A percentile compares a stretch with the other conserved stretches of the same genome.
Conservation (phyloP, 2,888 invertebrate genomes). For the Cylindroiulus punctatus region DNA sequence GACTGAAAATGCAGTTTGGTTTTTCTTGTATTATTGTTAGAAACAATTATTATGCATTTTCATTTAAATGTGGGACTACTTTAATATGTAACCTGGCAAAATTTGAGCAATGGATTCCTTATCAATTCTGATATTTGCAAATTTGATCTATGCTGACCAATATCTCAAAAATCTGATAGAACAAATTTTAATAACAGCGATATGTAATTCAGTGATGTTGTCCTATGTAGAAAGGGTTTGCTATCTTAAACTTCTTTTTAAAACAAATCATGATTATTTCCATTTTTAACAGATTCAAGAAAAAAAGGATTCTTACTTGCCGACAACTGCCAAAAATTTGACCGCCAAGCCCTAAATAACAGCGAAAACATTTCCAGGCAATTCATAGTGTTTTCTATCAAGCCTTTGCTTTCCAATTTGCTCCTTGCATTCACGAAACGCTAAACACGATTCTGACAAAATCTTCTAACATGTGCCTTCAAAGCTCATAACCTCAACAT, state of each 20-base stretch:
- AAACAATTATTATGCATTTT: too few relatives aligned
- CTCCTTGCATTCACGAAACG: neutral
- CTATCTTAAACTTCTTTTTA: neutral
- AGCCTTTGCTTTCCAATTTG: neutral
- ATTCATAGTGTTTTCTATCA: neutral
- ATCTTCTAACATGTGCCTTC: too few relatives aligned
- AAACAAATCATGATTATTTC: neutral
- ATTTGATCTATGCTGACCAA: too few relatives aligned
- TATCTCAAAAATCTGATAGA: neutral
- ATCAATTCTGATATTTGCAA: too few relatives aligned
- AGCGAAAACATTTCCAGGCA: neutral
- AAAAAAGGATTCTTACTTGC: neutral
- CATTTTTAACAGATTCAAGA: neutral
- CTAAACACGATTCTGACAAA: too few relatives aligned
- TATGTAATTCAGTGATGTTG: neutral
- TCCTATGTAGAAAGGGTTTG: conserved; percentile 23
- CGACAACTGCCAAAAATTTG: neutral
- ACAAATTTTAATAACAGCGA: neutral
- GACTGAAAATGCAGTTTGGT: neutral
- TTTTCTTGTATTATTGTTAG: too few relatives aligned
- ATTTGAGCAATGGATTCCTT: too few relatives aligned
- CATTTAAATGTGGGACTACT: neutral
- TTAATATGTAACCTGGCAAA: too few relatives aligned
- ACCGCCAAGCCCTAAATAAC: neutral
- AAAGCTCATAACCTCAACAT: too few relatives aligned